These are phyloP conservation scores for Cynoglossus semilaevis DNA, from an alignment of 2,113 vertebrate species.

Conservation along the genomic window DNA sequence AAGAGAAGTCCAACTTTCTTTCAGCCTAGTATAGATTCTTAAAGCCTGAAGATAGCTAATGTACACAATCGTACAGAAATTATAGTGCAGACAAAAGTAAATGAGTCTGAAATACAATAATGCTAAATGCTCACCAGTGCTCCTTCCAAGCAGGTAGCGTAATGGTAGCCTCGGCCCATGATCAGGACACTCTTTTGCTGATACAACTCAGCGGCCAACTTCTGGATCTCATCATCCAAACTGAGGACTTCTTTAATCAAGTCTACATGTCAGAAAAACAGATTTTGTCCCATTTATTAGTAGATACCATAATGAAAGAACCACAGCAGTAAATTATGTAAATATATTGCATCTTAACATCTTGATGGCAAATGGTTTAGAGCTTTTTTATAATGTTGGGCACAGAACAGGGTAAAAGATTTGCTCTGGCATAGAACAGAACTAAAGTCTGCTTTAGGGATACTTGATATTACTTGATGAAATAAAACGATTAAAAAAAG, in stretches of 20 bases:
- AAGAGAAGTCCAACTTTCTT: too few relatives aligned
- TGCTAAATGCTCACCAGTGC: slow-evolving; percentile 82
- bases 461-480: too few relatives aligned
- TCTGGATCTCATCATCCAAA: slow-evolving; percentile 97
- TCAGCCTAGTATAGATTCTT: too few relatives aligned
- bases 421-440: too few relatives aligned
- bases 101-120: not conserved
- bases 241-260: slow-evolving; percentile 94
- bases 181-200: slow-evolving; percentile 97
- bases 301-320: not conserved
- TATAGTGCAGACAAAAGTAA: too few relatives aligned
- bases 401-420: too few relatives aligned
- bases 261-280: slow-evolving; percentile 68
- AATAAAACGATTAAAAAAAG: too few relatives aligned
- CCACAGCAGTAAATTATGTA: not conserved
- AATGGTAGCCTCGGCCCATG: slow-evolving; percentile 98
- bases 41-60: too few relatives aligned
- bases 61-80: too few relatives aligned
- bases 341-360: not conserved
- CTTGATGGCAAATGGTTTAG: too few relatives aligned
- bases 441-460: too few relatives aligned
- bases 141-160: slow-evolving; percentile 94
- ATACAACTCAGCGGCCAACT: slow-evolving; percentile 89
- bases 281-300: not conserved
- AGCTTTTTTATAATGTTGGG: too few relatives aligned